A percentile compares a stretch with the other conserved stretches of the same genome.
phyloP scores from a whole-genome alignment of 2,113 vertebrate genomes.

The Trogon surrucura region DNA sequence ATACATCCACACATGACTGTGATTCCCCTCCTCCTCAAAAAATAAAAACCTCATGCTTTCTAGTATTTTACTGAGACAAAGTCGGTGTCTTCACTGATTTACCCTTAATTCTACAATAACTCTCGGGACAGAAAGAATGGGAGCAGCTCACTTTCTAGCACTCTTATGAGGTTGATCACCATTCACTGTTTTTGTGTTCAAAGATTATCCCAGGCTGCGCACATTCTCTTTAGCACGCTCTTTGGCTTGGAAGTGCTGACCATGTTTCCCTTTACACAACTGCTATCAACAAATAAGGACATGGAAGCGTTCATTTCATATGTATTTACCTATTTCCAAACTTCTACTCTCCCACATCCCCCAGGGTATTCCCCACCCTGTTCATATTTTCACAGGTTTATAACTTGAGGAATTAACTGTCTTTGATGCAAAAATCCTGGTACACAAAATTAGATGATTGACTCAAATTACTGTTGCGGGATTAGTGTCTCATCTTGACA shows the following conservation, averaged over 20 bases:
- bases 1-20: background rate
- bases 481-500: background rate
- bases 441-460: background rate
- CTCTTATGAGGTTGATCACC: background rate
- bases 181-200: background rate
- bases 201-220: background rate
- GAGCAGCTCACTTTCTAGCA: background rate
- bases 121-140: background rate
- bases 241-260: background rate
- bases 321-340: background rate
- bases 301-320: background rate
- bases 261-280: background rate
- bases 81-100: background rate
- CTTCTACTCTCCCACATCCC: no score
- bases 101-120: background rate
- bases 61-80: background rate
- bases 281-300: background rate
- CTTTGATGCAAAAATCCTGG: background rate
- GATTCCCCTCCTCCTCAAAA: background rate
- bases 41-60: background rate
- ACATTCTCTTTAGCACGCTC: background rate
- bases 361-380: background rate
- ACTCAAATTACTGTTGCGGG: background rate
- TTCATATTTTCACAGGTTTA: background rate
- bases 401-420: background rate